Conservation (phyloP, 2,797 vertebrate genomes). For the Zenarchopterus dispar region DNA sequence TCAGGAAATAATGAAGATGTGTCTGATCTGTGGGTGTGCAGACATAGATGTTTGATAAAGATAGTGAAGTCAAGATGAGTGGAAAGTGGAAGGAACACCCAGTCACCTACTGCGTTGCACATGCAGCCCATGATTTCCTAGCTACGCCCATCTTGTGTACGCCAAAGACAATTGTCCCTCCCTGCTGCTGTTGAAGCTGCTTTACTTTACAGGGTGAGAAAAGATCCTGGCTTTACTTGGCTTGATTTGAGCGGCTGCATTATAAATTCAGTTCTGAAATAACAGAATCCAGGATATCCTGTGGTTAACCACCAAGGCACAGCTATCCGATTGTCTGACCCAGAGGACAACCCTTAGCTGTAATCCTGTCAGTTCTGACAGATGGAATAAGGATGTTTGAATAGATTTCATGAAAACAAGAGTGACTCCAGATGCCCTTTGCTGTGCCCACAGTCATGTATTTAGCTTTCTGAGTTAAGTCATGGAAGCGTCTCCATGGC, state of each 20-base stretch:
- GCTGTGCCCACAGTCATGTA: slow-evolving; percentile 32
- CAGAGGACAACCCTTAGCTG: slow-evolving; percentile 60
- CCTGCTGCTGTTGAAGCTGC: slow-evolving; percentile 37
- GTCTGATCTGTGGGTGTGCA: slow-evolving; percentile 49
- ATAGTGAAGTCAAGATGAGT: slow-evolving; percentile 49
- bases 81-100: slow-evolving; percentile 41
- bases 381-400: slow-evolving; percentile 62
- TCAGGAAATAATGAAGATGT: slow-evolving; percentile 31
- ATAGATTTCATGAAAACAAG: slow-evolving; percentile 57
- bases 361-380: slow-evolving; percentile 56
- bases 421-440: slow-evolving; percentile 55
- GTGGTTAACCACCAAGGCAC: slow-evolving; percentile 68
- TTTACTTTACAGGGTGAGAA: slow-evolving; percentile 55
- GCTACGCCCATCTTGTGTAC: slow-evolving; percentile 41
- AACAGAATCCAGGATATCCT: slow-evolving; percentile 75
- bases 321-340: slow-evolving; percentile 66
- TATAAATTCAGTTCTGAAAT: slow-evolving; percentile 69
- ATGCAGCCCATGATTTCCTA: slow-evolving; percentile 40
- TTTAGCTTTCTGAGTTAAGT: slow-evolving; percentile 25
- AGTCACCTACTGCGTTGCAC: slow-evolving; percentile 46
- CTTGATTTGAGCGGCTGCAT: slow-evolving; percentile 58
- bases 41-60: slow-evolving; percentile 43
- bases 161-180: slow-evolving; percentile 59
- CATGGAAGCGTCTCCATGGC: slow-evolving; percentile 14
- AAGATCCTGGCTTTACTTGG: slow-evolving; percentile 62